Base-by-base conservation (phyloP, 1,140 invertebrate genomes). In the Apis florea region DNA sequence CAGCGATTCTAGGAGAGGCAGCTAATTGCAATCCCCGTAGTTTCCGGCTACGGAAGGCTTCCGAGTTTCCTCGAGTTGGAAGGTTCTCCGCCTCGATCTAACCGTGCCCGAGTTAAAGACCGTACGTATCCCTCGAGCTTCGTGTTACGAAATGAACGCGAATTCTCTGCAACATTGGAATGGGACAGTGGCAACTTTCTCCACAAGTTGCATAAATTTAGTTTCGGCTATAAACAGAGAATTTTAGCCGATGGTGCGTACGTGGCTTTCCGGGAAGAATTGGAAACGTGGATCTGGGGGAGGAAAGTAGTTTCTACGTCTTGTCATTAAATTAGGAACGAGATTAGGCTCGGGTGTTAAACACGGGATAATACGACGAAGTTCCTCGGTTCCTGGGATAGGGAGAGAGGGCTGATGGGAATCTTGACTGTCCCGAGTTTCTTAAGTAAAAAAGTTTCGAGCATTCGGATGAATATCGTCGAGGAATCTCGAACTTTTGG, bases 401-500 rank as follows among this genome's bases (percentile, higher is more conserved):
- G n/a, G 9, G n/a, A 47, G 19, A n/a, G 19, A 47, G 21, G 58
- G 24, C 26, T 31, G 26, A 0, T 15, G 10, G 6, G 47, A 8
- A 68, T 68, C 66, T 24, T 4, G 64, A 19, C n/a, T 47, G 24
- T 1, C 13, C 40, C n/a, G 17, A 68, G 66, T 68, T 68, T 24
- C 47, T 68, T 68, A 68, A 68, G 47, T 51, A 68, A 68, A 68
- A 68, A 68, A 24, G n/a, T 68, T 68, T 51, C 17, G 10, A 17
- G 66, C n/a, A 51, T 68, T 49, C 40, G n/a, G 49, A 49, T 10
- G 40, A 40, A 49, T 49, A 24, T 68, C n/a, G 24, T 24, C 13
- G 15, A 68, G n/a, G 5, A 21, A 68, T 68, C n/a, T 68, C 12
- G 8, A 51, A 51, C n/a, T 68, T 68, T n/a, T 68, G n/a, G 31